Evolutionary conservation across 1,140 invertebrate species (phyloP).

Genomic region (Rhopalosiphum padi): DNA sequence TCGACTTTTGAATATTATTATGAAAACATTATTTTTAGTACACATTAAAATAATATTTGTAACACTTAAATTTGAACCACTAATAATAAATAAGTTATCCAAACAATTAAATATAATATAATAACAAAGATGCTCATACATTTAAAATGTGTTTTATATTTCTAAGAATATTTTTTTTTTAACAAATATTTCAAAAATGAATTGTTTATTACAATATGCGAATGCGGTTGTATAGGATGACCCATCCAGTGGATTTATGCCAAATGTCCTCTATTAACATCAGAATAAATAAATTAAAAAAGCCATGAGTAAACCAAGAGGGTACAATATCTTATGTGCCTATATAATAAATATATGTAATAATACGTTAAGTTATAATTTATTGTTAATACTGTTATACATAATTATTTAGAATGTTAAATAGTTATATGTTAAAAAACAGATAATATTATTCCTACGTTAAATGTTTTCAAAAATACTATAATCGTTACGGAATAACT

Average conservation of each 20-base stretch:
- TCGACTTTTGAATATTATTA: not conserved
- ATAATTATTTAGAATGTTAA: not conserved
- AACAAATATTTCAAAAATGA: not conserved
- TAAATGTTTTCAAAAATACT: not conserved
- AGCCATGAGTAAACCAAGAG: not conserved
- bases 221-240: not conserved
- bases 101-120: not conserved
- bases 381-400: not conserved
- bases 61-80: not conserved
- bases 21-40: not conserved
- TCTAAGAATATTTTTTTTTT: not conserved
- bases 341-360: not conserved
- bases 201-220: not conserved
- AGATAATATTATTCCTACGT: not conserved
- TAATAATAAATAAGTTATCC: not conserved
- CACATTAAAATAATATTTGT: not conserved
- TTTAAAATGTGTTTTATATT: not conserved
- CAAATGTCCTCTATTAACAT: not conserved
- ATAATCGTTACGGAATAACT: conserved; percentile 19
- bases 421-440: not conserved
- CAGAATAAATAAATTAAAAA: not conserved
- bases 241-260: too few species aligned
- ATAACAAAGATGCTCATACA: not conserved
- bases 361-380: not conserved
- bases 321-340: not conserved